Evolutionary conservation across 1,140 invertebrate species (phyloP), one percentile per base, ranked within the genome.

Genomic region (Ptiloglossa arizonensis): DNA sequence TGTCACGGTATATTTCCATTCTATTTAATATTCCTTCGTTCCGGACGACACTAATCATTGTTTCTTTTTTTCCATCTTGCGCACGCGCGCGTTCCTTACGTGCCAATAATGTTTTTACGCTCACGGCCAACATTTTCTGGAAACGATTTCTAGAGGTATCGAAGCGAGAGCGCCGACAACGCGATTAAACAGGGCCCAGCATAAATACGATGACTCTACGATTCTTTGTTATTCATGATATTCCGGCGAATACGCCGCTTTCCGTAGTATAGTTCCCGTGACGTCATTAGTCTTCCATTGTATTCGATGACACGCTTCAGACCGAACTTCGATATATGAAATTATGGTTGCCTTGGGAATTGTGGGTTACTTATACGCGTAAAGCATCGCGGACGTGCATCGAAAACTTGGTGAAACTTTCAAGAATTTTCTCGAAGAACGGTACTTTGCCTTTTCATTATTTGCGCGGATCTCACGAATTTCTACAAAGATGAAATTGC

Each of bases 201-300:
- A 46, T 56, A 69, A 76, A 76, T 67, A 76, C 73, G 73, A 76
- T 76, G 73, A 76, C 54, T 76, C 46, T 50, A 69, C 73, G 64
- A 76, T 76, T 76, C 52, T 76, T 76, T 76, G 64, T 69, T 69
- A 76, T 76, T 76, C 73, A 76, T 69, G 73, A 76, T 46, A 76
- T 76, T 59, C 73, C 54, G 44, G 44, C 52, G 73, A 76, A 69
- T 56, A 69, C 19, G 44, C 73, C 66, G 57, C 73, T 76, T 69
- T 69, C 54, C 64, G 54, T 69, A 38, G 54, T 76, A 69, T 59
- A 38, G 54, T 59, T 38, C 44, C 64, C 66, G 32, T 69, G 73
- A 76, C 73, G 73, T 76, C 73, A 69, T 69, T 76, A 76, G 64
- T 50, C 66, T 69, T 76, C 73, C 57, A 76, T 76, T 76, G 73